Evolutionary conservation across 2,888 invertebrate species (phyloP), one percentile per base, ranked within the genome.

Genomic region (Subacronicta megacephala): DNA sequence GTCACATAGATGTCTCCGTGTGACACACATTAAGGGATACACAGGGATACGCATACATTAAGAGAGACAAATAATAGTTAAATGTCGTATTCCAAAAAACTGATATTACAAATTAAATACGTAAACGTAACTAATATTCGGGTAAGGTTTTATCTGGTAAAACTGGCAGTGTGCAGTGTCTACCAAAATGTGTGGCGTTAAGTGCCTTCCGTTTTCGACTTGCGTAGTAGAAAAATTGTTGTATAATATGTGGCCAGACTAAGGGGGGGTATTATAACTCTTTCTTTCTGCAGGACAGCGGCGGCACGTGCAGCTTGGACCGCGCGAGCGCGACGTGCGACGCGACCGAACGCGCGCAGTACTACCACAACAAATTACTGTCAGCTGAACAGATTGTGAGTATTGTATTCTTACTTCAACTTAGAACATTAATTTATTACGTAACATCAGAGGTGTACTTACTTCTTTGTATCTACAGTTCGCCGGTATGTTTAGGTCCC

Each of bases 321-420:
- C 90, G 90, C 63, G 67, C 77, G 26, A 75, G 76, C 60, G 80
- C 82, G 40, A 70, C 80, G 16, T 84, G 83, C 50, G 82, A 77
- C 46, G 80, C 81, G 5, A 59, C 43, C 17, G 77, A 74, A 41
- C 80, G 82, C 26, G 87, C 83, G 44, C 71, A 78, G 0, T 80
- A 83, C 65, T 89, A 87, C 62, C 83, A 80, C 62, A 84, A 80
- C 72, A 89, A 92, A 65, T 80, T 92, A 37, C 62, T 85, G 12
- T 83, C 90, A 13, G 89, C 92, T 0, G 62, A 86, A 73, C 84
- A 88, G 66, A 83, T 92, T 62, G 93, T 93, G 43, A 85, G 90
- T 82, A 35, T 20, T 9, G 90, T 82, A 35, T 20, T 9, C 3
- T 4, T 6, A 5, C 7, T 23, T 23, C 23, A 23, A 1, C 9